Conservation (phyloP, 2,113 vertebrate genomes). For the Quiscalus mexicanus region DNA sequence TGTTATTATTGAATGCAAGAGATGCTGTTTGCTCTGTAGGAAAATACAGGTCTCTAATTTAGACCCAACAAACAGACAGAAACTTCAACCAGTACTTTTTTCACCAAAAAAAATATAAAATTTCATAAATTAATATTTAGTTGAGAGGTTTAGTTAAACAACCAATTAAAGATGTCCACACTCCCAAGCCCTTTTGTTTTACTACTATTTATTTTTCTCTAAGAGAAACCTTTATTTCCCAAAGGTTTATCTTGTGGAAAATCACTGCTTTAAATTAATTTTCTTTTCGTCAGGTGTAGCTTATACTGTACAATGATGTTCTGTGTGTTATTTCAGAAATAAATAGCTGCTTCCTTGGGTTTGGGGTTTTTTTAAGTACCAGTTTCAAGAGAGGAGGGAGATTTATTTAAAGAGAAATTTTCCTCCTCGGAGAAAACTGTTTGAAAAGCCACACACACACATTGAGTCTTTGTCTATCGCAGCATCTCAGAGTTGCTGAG, state of each 20-base stretch:
- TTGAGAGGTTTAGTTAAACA: background rate
- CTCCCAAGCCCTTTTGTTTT: background rate
- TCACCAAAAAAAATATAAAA: background rate
- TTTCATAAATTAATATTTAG: background rate
- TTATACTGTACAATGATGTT: conserved; percentile 34
- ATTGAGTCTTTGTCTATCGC: conserved; percentile 43
- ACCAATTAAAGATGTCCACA: background rate
- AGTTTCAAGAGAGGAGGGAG: background rate
- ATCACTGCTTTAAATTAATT: conserved; percentile 53
- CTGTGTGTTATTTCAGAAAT: conserved; percentile 65
- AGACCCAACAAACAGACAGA: background rate
- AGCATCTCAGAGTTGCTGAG: conserved; percentile 48
- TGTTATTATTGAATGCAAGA: background rate
- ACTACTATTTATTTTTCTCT: conserved; percentile 48
- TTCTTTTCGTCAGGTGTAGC: conserved; percentile 54
- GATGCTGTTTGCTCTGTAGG: background rate
- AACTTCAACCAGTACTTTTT: background rate
- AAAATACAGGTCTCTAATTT: background rate
- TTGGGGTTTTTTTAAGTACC: background rate
- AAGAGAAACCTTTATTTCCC: conserved; percentile 58
- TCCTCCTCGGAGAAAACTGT: conserved; percentile 59
- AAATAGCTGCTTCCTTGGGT: conserved; percentile 50
- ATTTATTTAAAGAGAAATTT: conserved; percentile 67
- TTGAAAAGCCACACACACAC: conserved; percentile 64
- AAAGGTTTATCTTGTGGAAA: conserved; percentile 62